phyloP scores from a whole-genome alignment of 2,888 invertebrate genomes.

The Macropis europaea region DNA sequence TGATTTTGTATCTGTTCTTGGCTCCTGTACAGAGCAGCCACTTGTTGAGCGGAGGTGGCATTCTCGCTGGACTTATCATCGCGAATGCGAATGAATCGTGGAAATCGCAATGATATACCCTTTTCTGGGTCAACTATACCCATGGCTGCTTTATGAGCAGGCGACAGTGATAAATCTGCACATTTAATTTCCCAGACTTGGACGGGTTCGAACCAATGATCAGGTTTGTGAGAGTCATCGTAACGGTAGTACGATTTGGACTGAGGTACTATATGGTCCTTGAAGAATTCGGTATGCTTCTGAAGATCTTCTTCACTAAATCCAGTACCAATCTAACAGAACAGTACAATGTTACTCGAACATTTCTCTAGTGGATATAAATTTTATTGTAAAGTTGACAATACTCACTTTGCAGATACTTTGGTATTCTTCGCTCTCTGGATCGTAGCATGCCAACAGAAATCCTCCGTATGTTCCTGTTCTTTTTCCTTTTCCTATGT shows the following conservation, averaged over 20 bases:
- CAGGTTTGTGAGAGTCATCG: conserved; percentile 88
- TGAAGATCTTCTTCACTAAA: conserved; percentile 95
- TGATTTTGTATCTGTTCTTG: conserved; percentile 95
- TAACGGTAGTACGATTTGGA: conserved; percentile 91
- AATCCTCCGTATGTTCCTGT: conserved; percentile 97
- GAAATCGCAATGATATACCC: conserved; percentile 97
- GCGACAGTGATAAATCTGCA: conserved; percentile 98
- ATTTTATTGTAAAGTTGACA: neutral
- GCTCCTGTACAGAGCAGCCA: conserved; percentile 93
- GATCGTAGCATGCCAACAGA: conserved; percentile 95
- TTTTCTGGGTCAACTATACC: conserved; percentile 93
- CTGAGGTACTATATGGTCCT: conserved; percentile 86
- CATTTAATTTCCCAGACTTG: conserved; percentile 98
- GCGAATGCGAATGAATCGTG: conserved; percentile 93
- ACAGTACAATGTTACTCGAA: neutral
- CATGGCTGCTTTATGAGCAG: conserved; percentile 93
- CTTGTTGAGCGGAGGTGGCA: conserved; percentile 94
- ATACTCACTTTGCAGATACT: conserved; percentile 90
- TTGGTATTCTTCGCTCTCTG: conserved; percentile 94
- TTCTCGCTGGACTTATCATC: conserved; percentile 96
- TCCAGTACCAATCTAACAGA: conserved; percentile 90
- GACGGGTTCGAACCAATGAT: conserved; percentile 93
- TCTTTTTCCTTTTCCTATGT: conserved; percentile 94
- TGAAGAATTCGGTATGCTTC: conserved; percentile 88
- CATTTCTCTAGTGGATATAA: neutral